Percentiles rank a stretch among this genome's conserved stretches.
Conservation (phyloP, 2,888 invertebrate species). For the Lasioglossum vierecki region DNA sequence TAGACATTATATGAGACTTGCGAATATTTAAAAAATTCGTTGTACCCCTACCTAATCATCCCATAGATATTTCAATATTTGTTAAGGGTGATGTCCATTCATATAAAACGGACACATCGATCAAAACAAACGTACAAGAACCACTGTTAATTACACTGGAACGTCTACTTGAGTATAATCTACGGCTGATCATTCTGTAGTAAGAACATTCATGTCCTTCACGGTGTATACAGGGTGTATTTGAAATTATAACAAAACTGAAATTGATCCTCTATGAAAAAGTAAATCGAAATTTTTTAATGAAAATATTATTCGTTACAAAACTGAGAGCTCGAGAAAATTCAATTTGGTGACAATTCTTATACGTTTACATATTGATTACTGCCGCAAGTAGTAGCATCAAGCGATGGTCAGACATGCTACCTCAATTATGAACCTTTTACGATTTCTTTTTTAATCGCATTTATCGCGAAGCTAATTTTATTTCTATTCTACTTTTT, state of each 20-base stretch:
- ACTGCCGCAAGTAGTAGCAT: not conserved
- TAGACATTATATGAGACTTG: too few species aligned
- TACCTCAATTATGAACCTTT: not conserved
- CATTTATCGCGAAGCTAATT: not conserved
- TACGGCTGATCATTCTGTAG: not conserved
- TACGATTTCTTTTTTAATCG: not conserved
- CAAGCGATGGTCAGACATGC: not conserved
- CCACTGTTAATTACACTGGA: not conserved
- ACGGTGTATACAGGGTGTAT: not conserved
- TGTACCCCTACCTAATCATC: not conserved
- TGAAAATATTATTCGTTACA: not conserved
- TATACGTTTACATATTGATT: not conserved
- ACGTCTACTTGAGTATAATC: not conserved
- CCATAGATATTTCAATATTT: not conserved
- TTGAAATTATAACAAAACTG: not conserved
- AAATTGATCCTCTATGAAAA: not conserved
- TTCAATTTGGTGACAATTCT: not conserved
- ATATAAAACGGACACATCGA: not conserved
- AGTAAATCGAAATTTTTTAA: not conserved
- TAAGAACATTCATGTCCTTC: not conserved
- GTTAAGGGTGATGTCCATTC: not conserved
- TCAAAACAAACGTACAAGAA: not conserved
- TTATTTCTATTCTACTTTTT: not conserved
- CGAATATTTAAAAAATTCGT: not conserved
- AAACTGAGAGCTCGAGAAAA: not conserved